phyloP scores from a whole-genome alignment of 2,888 invertebrate genomes.

The Sarcophaga caerulescens region DNA sequence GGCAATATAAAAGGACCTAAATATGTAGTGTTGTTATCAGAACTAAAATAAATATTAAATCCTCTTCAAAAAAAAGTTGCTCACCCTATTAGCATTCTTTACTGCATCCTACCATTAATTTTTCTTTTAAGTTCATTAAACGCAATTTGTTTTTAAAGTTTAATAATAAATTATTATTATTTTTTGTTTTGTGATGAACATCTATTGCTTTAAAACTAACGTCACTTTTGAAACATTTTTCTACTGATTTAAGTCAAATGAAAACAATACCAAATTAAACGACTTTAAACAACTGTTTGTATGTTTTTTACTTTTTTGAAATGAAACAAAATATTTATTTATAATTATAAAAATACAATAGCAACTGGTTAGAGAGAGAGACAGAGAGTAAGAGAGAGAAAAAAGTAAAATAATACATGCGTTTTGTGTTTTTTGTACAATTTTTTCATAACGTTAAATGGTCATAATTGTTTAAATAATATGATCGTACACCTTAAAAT shows the following conservation, averaged over 20 bases:
- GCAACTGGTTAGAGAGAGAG: neutral
- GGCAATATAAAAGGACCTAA: no score
- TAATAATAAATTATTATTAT: no score
- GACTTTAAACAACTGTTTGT: neutral
- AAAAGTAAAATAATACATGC: slow-evolving; percentile 14
- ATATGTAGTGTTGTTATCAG: no score
- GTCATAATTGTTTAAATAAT: slow-evolving; percentile 61
- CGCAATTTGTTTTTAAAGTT: no score
- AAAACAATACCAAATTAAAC: neutral
- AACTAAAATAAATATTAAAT: no score
- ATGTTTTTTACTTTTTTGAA: neutral
- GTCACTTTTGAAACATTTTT: neutral
- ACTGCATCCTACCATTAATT: no score
- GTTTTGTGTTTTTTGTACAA: neutral
- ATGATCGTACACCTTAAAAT: slow-evolving; percentile 60
- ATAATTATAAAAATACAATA: neutral
- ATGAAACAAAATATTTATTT: neutral
- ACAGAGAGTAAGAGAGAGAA: neutral
- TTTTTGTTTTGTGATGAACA: no score
- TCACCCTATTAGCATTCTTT: no score
- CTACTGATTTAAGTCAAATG: neutral
- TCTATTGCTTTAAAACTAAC: no score
- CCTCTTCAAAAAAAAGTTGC: no score
- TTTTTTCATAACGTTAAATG: slow-evolving; percentile 50
- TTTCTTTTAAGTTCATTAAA: no score